Percentiles rank a stretch among this genome's conserved stretches.
Conservation (phyloP, 2,797 vertebrate genomes). For the Smutsia gigantea region DNA sequence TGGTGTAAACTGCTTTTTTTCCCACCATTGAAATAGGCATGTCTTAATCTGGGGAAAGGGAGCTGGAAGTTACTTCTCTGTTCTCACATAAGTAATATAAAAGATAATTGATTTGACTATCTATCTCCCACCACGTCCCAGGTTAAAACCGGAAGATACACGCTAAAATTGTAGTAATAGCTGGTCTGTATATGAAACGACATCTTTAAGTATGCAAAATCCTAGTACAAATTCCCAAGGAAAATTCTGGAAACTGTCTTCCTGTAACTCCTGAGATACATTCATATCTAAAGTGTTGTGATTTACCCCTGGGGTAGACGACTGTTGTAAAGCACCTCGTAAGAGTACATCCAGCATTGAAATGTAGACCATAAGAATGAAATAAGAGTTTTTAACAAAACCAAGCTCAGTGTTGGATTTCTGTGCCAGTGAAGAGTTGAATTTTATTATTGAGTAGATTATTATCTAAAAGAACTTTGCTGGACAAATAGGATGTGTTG, state of each 20-base stretch:
- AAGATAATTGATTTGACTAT: not conserved
- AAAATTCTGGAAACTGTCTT: not conserved
- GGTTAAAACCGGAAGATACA: not conserved
- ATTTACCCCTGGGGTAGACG: not conserved
- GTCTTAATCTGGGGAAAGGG: conserved; percentile 8
- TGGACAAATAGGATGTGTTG: not conserved
- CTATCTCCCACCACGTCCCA: not conserved
- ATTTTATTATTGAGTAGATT: not conserved
- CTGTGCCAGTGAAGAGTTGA: not conserved
- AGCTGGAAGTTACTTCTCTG: not conserved
- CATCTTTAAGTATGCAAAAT: not conserved
- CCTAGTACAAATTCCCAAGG: not conserved
- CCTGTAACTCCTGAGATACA: not conserved
- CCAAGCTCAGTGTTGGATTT: not conserved
- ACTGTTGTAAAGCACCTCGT: not conserved
- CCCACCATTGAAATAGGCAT: not conserved
- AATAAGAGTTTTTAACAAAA: conserved; percentile 40
- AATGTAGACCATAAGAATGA: not conserved
- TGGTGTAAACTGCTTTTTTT: not conserved
- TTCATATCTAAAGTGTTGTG: not conserved
- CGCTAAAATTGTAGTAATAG: not conserved
- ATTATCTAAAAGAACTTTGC: conserved; percentile 34
- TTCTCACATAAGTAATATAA: not conserved
- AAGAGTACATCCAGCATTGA: conserved; percentile 33
- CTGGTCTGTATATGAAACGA: not conserved